These are phyloP conservation scores for Acomys russatus DNA, from an alignment of 2,797 vertebrate genomes.

Conservation along the genomic window DNA sequence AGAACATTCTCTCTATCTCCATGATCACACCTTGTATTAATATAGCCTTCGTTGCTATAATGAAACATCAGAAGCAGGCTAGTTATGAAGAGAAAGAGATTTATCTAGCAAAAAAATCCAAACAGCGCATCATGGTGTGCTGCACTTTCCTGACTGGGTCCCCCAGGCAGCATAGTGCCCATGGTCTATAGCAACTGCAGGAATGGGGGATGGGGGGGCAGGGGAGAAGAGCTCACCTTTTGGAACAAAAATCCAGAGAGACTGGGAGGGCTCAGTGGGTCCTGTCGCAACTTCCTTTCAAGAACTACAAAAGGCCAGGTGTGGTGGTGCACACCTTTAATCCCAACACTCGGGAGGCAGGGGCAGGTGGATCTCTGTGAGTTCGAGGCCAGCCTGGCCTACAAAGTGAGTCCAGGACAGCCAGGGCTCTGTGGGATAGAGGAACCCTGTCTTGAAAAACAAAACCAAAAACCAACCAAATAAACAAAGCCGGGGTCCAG, in stretches of 20 bases:
- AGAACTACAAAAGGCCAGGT: background rate
- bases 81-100: background rate
- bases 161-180: background rate
- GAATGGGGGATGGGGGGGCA: accelerated
- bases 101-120: background rate
- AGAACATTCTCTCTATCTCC: background rate
- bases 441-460: too few species aligned
- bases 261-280: background rate
- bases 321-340: too few species aligned
- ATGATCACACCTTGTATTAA: background rate
- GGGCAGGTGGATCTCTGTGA: too few species aligned
- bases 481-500: background rate
- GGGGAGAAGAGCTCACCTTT: background rate
- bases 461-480: too few species aligned
- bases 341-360: too few species aligned
- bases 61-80: background rate
- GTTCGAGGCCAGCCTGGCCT: too few species aligned
- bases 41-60: background rate
- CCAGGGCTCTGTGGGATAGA: too few species aligned
- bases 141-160: background rate
- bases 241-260: background rate
- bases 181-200: background rate
- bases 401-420: too few species aligned
- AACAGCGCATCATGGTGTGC: background rate
- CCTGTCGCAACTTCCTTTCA: too few species aligned